Evolutionary conservation across 2,113 vertebrate species (phyloP), one percentile per base, ranked within the genome.

Genomic region (Istiophorus platypterus): DNA sequence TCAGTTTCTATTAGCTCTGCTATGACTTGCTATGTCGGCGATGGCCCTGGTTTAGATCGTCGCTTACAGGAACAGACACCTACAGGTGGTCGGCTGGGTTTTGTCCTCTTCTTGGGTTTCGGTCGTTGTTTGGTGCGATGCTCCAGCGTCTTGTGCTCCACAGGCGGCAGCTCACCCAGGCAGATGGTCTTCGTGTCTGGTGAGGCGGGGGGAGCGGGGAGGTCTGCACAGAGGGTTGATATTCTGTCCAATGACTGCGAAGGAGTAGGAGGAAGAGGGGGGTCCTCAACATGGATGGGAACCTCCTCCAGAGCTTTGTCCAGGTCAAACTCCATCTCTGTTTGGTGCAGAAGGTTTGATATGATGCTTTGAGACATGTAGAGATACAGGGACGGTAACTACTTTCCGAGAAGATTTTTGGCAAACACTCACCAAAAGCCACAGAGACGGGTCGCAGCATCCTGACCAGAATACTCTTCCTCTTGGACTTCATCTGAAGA

Each of bases 311-410:
- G 90, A 3, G 97, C 98, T 93, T 98, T 99, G 92, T 98, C 97
- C 82, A 99, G 90, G 84, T 99, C 98, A 93, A 99, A 99, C 90
- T 98, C 98, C 96, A 98, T 96, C 92, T 99, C 98, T 99, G 90
- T 76, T 1, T 26, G 26, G 0, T 4, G 52, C 2, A 56, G n/a
- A 64, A 41, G 5, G 2, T 3, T 37, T 4, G 31, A 34, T 6
- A 34, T 4, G 31, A 34, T 34, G 31, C 31, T 34, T 34, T 4
- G 31, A 34, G 31, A 34, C 31, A 34, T 6, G 31, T 34, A 4
- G 31, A 34, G 31, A 34, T 4, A 34, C 3, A 34, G 31, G 31
- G 31, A 34, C 31, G 6, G 31, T 34, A 34, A 6, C 31, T 6
- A 6, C 31, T 6, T 34, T 34, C 31, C 6, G 31, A 34, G 6